Evolutionary conservation across 64 coral and sea anemone species (phyloP).

Genomic region (Pachyseris speciosa): DNA sequence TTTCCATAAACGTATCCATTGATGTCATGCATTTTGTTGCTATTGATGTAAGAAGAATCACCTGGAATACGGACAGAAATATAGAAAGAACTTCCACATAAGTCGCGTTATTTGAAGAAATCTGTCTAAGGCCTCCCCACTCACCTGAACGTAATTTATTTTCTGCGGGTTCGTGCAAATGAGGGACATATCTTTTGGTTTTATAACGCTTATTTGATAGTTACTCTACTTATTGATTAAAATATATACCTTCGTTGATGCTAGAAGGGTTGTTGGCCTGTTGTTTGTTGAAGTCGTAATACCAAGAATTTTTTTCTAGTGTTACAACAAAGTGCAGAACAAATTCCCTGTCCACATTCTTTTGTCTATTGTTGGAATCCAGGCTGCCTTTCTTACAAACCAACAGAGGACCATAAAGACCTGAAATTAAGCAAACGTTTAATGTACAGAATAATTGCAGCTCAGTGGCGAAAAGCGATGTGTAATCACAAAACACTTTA

Average conservation of each 20-base stretch:
- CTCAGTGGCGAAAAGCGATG: no score
- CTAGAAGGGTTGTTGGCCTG: background rate
- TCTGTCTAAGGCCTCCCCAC: no score
- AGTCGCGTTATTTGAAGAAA: no score
- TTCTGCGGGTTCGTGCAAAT: no score
- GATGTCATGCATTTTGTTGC: conserved; percentile 92
- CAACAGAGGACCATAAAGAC: conserved; percentile 75
- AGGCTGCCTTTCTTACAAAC: conserved; percentile 63
- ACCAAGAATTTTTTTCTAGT: conserved; percentile 80
- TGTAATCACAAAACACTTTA: no score
- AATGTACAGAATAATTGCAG: no score
- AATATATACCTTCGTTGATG: conserved; percentile 4
- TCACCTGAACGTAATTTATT: no score
- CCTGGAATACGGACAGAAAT: background rate
- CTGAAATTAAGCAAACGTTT: no score
- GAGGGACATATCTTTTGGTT: no score
- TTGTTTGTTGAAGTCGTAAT: conserved; percentile 73
- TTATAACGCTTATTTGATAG: no score
- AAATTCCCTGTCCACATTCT: conserved; percentile 71
- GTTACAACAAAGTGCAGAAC: conserved; percentile 68
- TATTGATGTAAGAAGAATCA: conserved; percentile 67
- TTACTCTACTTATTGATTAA: no score
- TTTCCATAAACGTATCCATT: conserved; percentile 79
- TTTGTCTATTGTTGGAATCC: conserved; percentile 55
- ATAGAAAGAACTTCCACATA: no score